Conservation (phyloP, 2,888 invertebrate species). For the Choristoneura rosaceana region DNA sequence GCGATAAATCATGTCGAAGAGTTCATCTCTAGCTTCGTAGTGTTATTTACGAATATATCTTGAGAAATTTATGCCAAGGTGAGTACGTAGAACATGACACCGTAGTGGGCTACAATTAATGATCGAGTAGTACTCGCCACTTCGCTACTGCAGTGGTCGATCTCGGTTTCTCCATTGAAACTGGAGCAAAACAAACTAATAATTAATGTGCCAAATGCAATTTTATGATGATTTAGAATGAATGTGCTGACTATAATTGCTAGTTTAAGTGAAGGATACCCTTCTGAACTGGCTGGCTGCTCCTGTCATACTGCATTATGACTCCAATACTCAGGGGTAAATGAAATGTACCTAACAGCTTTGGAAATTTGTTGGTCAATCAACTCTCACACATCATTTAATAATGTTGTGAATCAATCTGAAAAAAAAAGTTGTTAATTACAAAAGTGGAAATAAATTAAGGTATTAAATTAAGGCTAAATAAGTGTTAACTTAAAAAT, state of each 20-base stretch:
- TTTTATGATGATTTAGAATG: background rate
- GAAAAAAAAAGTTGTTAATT: background rate
- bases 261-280: background rate
- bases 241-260: background rate
- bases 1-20: conserved; percentile 29
- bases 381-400: background rate
- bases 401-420: background rate
- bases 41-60: conserved; percentile 29
- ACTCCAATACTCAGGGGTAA: conserved; percentile 11
- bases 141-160: conserved; percentile 35
- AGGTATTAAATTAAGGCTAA: background rate
- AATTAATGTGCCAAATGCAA: conserved; percentile 4
- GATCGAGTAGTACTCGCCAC: conserved; percentile 39
- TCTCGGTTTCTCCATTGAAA: conserved; percentile 33
- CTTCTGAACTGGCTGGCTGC: background rate
- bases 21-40: conserved; percentile 20
- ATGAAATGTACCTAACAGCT: background rate
- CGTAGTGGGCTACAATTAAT: conserved; percentile 36
- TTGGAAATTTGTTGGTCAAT: background rate
- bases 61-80: conserved; percentile 41
- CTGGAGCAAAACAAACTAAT: conserved; percentile 34
- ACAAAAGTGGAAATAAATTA: background rate
- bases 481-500: background rate
- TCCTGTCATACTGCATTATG: conserved; percentile 25
- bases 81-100: conserved; percentile 20